Base-by-base conservation (phyloP, 2,888 invertebrate species). In the Amblyteles armatorius region DNA sequence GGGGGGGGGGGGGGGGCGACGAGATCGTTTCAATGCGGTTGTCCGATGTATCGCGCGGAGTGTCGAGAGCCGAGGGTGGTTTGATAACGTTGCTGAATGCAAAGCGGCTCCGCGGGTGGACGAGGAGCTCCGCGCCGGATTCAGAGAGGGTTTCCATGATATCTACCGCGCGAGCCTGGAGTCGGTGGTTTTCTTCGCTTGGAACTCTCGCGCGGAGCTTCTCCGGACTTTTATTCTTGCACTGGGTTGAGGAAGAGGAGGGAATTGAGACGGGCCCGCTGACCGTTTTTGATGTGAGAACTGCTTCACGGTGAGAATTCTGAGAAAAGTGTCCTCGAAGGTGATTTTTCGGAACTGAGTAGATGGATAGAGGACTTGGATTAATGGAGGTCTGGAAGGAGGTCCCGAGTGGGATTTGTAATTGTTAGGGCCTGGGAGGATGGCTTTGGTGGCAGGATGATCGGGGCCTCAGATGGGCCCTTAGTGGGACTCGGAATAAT, bases 21-120 rank as follows among this genome's bases (percentile, higher is more conserved):
- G 79, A 79, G 77, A 68, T 65, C 76, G 82, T 71, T 83, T 73
- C 79, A 74, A 79, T 74, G 79, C 60, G 71, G 68, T 73, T 67
- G 72, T 73, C 40, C 36, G 26, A 73, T 44, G 57, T 22, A 40
- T n/a, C 4, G 44, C 44, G 52, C 11, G 52, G 44, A 71, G 69
- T 16, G 52, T 33, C 29, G 36, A 36, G 36, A 36, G 36, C 36
- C 36, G 36, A 36, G 55, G 36, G 11, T 55, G 16, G 26, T 22
- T 57, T 57, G 26, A 29, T 44, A 73, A 13, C 26, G 44, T 60
- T 73, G 40, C 26, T 73, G 57, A 72, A 73, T 60, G 29, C n/a
- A 29, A 60, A 2, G 29, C 29, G 33, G 13, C 16, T 44, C 0
- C 0, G 40, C 40, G 9, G 40, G 13, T 26, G 26, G 60, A 9